Conservation (phyloP, 2,113 vertebrate species). For the Pelmatolapia mariae region DNA sequence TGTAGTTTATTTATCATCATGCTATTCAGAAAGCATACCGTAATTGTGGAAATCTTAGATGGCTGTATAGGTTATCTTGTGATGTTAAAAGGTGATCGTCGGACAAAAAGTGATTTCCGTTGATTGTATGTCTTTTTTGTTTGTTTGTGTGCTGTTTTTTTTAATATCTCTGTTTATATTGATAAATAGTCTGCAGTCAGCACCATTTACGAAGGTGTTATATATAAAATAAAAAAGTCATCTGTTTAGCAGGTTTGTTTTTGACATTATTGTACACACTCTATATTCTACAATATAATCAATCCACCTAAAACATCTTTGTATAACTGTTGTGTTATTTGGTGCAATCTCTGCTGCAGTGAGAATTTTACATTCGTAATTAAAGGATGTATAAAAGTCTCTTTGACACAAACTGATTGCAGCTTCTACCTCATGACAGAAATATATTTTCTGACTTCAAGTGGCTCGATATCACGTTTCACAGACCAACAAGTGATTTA, state of each 20-base stretch:
- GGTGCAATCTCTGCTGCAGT: not conserved
- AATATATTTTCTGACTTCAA: not conserved
- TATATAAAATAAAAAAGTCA: not conserved
- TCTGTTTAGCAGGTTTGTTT: not conserved
- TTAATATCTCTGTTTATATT: accelerated
- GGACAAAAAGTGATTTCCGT: not conserved
- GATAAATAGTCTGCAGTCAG: not conserved
- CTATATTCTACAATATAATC: not conserved
- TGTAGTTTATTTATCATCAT: not conserved
- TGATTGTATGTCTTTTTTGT: not conserved
- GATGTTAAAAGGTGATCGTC: not conserved
- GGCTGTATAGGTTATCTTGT: not conserved
- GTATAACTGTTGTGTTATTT: not conserved
- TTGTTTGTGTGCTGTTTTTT: not conserved
- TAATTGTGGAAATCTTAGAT: not conserved
- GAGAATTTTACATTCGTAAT: not conserved
- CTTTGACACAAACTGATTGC: not conserved
- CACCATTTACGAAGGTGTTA: not conserved
- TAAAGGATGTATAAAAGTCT: not conserved
- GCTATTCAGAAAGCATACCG: not conserved
- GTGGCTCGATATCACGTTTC: not conserved
- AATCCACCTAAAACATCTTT: not conserved
- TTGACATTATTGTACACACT: not conserved
- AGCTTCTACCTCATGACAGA: not conserved
- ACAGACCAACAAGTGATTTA: not conserved